phyloP scores from a whole-genome alignment of 2,888 invertebrate genomes.

The Caenorhabditis angaria region DNA sequence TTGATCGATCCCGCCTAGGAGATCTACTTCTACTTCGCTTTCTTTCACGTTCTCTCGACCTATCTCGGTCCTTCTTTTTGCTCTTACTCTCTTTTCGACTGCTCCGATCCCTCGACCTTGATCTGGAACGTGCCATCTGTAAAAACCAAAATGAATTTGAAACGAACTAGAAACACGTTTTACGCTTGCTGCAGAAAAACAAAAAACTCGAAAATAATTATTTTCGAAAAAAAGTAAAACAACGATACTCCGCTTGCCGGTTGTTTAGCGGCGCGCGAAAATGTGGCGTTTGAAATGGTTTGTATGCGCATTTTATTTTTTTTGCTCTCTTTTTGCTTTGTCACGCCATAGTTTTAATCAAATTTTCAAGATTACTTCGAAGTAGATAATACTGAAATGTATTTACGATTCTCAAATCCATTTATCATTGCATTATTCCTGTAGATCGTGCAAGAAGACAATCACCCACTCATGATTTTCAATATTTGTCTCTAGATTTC shows the following conservation, averaged over 20 bases:
- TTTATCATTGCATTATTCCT: too few species aligned
- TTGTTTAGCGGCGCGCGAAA: slow-evolving; percentile 14
- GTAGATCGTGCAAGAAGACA: too few species aligned
- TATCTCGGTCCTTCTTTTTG: too few species aligned
- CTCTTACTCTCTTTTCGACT: slow-evolving; percentile 33
- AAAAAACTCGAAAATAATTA: not conserved
- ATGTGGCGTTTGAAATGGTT: not conserved
- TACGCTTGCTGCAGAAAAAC: not conserved
- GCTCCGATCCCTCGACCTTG: slow-evolving; percentile 35
- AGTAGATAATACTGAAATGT: too few species aligned
- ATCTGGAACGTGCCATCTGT: slow-evolving; percentile 19
- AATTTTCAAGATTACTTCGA: too few species aligned
- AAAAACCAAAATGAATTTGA: slow-evolving; percentile 4
- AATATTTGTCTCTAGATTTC: too few species aligned
- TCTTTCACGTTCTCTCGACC: slow-evolving; percentile 8
- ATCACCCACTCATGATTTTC: too few species aligned
- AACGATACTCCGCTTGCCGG: slow-evolving; percentile 28
- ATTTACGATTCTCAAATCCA: too few species aligned
- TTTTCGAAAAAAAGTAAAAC: slow-evolving; percentile 9
- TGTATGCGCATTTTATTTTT: not conserved
- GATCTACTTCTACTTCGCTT: slow-evolving; percentile 15
- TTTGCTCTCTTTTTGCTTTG: slow-evolving; percentile 4
- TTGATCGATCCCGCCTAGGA: slow-evolving; percentile 14
- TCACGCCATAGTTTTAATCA: too few species aligned
- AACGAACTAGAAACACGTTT: too few species aligned